Base-by-base conservation (phyloP, 2,888 invertebrate species). In the Stenoptilia bipunctidactyla region DNA sequence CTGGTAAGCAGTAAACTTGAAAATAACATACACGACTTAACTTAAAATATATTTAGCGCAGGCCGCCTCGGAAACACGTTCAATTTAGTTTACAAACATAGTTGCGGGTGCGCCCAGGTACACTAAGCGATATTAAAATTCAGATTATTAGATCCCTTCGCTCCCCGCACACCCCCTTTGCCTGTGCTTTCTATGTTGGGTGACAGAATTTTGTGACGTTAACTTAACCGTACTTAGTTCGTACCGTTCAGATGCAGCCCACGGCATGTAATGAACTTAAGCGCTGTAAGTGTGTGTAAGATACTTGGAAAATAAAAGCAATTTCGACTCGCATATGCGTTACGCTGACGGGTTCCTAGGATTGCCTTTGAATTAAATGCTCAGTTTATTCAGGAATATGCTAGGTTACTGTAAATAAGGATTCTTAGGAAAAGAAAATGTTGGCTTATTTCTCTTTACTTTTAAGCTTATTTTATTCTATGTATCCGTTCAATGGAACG, bases 21-120 rank as follows among this genome's bases (percentile, higher is more conserved):
- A 30, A 12, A 9, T 12, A 30, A 30, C 30, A 30, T 12, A 30
- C 20, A 20, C 20, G 10, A 10, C 30, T 30, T 30, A 30, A 30
- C 30, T 30, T 30, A 30, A 30, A 30, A 30, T n/a, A 30, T 30
- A 30, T 30, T 30, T 30, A 30, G 30, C n/a, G 30, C 30, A n/a
- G 4, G n/a, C 12, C 12, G 30, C 30, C 12, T n/a, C 30, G n/a
- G 10, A 4, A 8, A 30, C 30, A 30, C 30, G 30, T 12, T 30
- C 30, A 30, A 30, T 30, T 30, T 30, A 30, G n/a, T 30, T 12
- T 12, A 30, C 10, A 30, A 30, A 30, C 30, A 12, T 12, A 30
- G 30, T 30, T 30, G 30, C 12, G 30, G 30, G n/a, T 30, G n/a
- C 30, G 30, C 30, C 12, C 30, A 30, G 30, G 30, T 30, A 30